Conservation (phyloP, 2,888 invertebrate genomes). For the Drosophila falleni region DNA sequence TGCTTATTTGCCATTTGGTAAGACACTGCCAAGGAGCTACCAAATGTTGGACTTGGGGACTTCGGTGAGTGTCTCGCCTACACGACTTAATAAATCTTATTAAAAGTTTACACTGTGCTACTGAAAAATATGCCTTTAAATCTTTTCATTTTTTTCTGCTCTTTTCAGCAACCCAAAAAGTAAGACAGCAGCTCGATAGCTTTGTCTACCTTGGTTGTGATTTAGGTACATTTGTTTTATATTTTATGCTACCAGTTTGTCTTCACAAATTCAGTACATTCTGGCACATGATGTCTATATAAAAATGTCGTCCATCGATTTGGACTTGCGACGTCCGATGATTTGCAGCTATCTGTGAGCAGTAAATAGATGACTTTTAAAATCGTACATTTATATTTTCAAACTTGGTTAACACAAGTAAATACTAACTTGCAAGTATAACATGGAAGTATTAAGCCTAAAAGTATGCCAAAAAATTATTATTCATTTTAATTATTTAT, state of each 20-base stretch:
- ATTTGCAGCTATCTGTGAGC: neutral
- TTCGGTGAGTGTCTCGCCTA: constrained; percentile 29
- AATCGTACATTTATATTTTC: too few species aligned
- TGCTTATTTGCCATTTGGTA: constrained; percentile 61
- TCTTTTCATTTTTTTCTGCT: constrained; percentile 8
- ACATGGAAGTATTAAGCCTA: too few species aligned
- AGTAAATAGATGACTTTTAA: neutral
- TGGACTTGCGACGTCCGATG: too few species aligned
- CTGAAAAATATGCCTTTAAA: constrained; percentile 68
- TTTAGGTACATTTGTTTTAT: constrained; percentile 58
- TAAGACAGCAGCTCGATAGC: constrained; percentile 7
- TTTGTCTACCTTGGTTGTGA: constrained; percentile 43
- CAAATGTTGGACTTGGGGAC: constrained; percentile 48
- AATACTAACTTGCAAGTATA: too few species aligned
- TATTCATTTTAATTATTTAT: too few species aligned
- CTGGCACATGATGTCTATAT: neutral
- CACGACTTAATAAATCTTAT: constrained; percentile 78
- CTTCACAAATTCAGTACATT: neutral
- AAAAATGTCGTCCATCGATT: neutral
- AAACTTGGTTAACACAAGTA: too few species aligned
- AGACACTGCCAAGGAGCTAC: constrained; percentile 57
- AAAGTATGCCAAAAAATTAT: too few species aligned
- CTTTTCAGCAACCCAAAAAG: constrained; percentile 25
- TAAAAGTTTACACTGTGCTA: constrained; percentile 67
- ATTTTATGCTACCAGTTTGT: neutral